Percentiles rank a stretch among this genome's conserved stretches.
Evolutionary conservation across 1,140 invertebrate genomes (phyloP).

Genomic region (Drosophila teissieri): DNA sequence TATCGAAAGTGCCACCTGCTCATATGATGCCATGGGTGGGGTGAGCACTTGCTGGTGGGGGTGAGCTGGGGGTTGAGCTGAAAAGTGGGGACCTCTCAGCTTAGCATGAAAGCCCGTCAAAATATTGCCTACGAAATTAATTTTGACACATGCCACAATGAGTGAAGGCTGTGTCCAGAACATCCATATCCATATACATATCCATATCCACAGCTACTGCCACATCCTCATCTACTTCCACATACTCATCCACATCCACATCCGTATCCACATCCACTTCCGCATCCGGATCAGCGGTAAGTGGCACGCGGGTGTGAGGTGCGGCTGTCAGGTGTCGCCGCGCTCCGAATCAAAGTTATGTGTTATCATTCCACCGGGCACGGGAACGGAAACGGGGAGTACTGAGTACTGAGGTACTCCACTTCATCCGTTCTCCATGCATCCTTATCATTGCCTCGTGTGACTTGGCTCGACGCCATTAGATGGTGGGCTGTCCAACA

Average conservation of each 20-base stretch:
- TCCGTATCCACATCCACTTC: not conserved
- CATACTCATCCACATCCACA: too few relatives aligned
- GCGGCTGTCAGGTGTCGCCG: conserved; percentile 26
- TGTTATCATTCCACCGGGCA: conserved; percentile 11
- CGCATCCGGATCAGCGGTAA: not conserved
- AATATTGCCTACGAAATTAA: conserved; percentile 76
- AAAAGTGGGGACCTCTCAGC: conserved; percentile 12
- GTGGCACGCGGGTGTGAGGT: not conserved
- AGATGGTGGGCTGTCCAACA: not conserved
- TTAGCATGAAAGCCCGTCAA: conserved; percentile 75
- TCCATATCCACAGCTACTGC: too few relatives aligned
- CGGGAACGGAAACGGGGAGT: too few relatives aligned
- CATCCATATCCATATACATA: not conserved
- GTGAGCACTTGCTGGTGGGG: not conserved
- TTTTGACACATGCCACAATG: conserved; percentile 78
- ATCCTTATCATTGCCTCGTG: not conserved
- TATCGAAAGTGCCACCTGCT: not conserved
- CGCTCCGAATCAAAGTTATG: conserved; percentile 26
- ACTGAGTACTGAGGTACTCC: too few relatives aligned
- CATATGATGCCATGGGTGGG: not conserved
- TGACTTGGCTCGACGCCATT: not conserved
- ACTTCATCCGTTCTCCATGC: too few relatives aligned
- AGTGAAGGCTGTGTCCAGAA: conserved; percentile 48
- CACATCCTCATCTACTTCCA: too few relatives aligned
- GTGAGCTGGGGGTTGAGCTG: not conserved